Percentiles rank a stretch among this genome's conserved stretches.
Conservation (phyloP, 2,888 invertebrate species). For the Hypena proboscidalis region DNA sequence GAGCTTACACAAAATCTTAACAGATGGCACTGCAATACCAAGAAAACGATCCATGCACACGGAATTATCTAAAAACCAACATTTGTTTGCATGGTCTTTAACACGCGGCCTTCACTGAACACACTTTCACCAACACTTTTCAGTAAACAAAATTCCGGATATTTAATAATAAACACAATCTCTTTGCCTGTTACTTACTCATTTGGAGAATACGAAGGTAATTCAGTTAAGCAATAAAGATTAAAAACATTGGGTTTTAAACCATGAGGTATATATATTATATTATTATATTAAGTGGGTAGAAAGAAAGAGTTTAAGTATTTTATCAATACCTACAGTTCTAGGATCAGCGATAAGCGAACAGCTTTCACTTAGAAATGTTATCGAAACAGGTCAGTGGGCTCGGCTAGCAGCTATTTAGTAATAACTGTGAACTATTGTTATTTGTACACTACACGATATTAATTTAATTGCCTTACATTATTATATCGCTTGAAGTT, state of each 20-base stretch:
- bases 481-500: slow-evolving; percentile 6
- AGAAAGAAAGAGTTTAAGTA: too few species aligned
- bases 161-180: slow-evolving; percentile 61
- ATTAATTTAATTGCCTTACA: slow-evolving; percentile 6
- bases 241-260: slow-evolving; percentile 31
- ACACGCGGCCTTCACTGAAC: slow-evolving; percentile 59
- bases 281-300: too few species aligned
- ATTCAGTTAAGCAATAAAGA: slow-evolving; percentile 51
- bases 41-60: slow-evolving; percentile 15
- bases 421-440: slow-evolving; percentile 22
- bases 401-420: slow-evolving; percentile 19
- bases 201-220: slow-evolving; percentile 65
- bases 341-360: background rate
- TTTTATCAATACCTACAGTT: too few species aligned
- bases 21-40: slow-evolving; percentile 58
- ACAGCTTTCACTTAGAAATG: slow-evolving; percentile 25
- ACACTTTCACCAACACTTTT: slow-evolving; percentile 71
- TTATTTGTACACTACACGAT: slow-evolving; percentile 5
- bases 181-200: slow-evolving; percentile 63
- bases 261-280: too few species aligned
- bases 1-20: slow-evolving; percentile 1
- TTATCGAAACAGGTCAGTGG: slow-evolving; percentile 36
- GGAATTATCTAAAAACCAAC: slow-evolving; percentile 31
- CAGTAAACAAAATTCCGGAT: slow-evolving; percentile 72
- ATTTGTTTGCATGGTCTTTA: slow-evolving; percentile 53